Conservation (phyloP, 2,113 vertebrate genomes). For the Cephalopholis sonnerati region DNA sequence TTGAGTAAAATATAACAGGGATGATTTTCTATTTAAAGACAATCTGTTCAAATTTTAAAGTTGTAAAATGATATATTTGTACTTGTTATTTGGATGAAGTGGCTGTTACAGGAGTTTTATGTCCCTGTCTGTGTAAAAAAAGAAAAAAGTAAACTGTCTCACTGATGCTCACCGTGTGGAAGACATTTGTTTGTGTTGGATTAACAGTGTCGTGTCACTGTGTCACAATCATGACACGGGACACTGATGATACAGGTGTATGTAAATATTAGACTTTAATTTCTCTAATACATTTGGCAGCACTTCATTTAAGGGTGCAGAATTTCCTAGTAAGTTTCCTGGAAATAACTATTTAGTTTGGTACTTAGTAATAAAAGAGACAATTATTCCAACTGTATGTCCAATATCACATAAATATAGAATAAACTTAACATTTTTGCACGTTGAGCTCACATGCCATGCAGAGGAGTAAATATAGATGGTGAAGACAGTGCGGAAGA, state of each 20-base stretch:
- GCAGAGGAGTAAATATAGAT: too few relatives aligned
- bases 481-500: too few relatives aligned
- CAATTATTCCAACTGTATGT: too few relatives aligned
- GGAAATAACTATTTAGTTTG: too few relatives aligned
- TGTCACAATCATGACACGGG: not conserved
- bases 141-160: not conserved
- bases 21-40: not conserved
- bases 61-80: not conserved
- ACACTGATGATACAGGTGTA: not conserved
- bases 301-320: too few relatives aligned
- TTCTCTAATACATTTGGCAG: not conserved
- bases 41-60: not conserved
- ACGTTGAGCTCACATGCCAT: not conserved
- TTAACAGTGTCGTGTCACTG: not conserved
- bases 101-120: not conserved
- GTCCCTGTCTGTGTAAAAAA: not conserved
- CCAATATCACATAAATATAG: too few relatives aligned
- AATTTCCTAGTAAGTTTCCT: too few relatives aligned
- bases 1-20: not conserved
- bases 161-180: not conserved
- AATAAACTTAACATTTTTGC: not conserved
- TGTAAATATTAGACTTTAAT: not conserved
- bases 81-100: not conserved
- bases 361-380: too few relatives aligned
- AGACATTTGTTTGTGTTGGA: not conserved